These are phyloP conservation scores for Euphydryas editha DNA, from an alignment of 2,888 invertebrate genomes.

Conservation along the genomic window DNA sequence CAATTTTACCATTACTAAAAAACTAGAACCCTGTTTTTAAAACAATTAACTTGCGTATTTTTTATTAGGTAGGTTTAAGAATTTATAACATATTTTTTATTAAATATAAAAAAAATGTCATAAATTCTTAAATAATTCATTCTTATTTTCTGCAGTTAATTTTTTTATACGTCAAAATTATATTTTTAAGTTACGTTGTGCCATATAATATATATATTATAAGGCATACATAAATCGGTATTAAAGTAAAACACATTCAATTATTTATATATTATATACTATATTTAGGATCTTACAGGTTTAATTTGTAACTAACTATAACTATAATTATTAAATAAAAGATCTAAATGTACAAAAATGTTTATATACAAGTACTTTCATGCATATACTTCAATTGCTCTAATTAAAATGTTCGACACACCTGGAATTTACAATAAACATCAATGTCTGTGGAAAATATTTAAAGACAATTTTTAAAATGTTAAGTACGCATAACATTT, in stretches of 20 bases:
- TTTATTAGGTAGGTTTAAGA: too few relatives aligned
- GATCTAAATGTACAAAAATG: conserved; percentile 81
- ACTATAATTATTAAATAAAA: conserved; percentile 77
- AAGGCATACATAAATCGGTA: not conserved
- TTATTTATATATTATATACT: conserved; percentile 62
- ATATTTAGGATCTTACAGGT: conserved; percentile 79
- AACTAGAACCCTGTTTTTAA: too few relatives aligned
- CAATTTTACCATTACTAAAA: too few relatives aligned
- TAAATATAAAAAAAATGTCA: too few relatives aligned
- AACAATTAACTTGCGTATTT: too few relatives aligned
- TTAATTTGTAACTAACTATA: conserved; percentile 78
- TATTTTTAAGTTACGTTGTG: not conserved
- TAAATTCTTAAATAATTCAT: too few relatives aligned
- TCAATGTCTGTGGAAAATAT: conserved; percentile 30
- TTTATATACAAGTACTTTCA: conserved; percentile 79
- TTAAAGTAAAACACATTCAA: conserved; percentile 19
- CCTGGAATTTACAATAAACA: conserved; percentile 69
- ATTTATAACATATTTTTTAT: too few relatives aligned
- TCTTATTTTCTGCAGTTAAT: too few relatives aligned
- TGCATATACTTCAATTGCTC: conserved; percentile 60
- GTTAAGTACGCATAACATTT: conserved; percentile 27
- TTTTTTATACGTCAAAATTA: not conserved
- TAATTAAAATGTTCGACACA: conserved; percentile 61
- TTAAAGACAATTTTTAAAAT: conserved; percentile 41
- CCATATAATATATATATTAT: not conserved